Conservation (phyloP, 2,888 invertebrate species). For the Diadegma fenestrale region DNA sequence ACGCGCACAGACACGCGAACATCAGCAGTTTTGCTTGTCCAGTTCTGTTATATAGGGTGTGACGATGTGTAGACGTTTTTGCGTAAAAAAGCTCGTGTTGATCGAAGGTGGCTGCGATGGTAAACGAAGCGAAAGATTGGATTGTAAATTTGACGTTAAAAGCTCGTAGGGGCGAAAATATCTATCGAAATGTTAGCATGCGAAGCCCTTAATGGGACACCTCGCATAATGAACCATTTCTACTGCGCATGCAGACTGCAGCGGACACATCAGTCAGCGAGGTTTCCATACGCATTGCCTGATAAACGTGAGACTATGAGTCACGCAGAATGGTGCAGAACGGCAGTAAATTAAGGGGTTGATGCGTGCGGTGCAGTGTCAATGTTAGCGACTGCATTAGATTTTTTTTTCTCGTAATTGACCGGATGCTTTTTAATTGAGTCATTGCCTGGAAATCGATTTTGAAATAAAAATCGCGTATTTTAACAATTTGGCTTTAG, state of each 20-base stretch:
- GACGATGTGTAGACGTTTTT: not conserved
- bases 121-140: not conserved
- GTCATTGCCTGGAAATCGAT: not conserved
- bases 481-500: not conserved
- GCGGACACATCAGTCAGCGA: slow-evolving; percentile 6
- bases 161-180: not conserved
- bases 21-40: not conserved
- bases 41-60: slow-evolving; percentile 1
- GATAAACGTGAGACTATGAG: slow-evolving; percentile 48
- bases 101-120: not conserved
- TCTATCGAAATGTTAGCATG: not conserved
- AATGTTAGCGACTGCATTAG: not conserved
- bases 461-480: no score
- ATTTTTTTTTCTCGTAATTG: not conserved
- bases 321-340: slow-evolving; percentile 38
- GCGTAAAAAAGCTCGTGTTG: not conserved
- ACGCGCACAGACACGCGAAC: not conserved
- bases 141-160: not conserved
- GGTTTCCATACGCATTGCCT: slow-evolving; percentile 25
- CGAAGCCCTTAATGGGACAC: not conserved
- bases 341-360: slow-evolving; percentile 20
- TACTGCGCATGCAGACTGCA: slow-evolving; percentile 48
- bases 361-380: not conserved
- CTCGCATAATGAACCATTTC: not conserved
- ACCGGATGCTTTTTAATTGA: not conserved